Evolutionary conservation across 2,113 vertebrate genomes (phyloP), one percentile per base, ranked within the genome.

Genomic region (Excalfactoria chinensis): DNA sequence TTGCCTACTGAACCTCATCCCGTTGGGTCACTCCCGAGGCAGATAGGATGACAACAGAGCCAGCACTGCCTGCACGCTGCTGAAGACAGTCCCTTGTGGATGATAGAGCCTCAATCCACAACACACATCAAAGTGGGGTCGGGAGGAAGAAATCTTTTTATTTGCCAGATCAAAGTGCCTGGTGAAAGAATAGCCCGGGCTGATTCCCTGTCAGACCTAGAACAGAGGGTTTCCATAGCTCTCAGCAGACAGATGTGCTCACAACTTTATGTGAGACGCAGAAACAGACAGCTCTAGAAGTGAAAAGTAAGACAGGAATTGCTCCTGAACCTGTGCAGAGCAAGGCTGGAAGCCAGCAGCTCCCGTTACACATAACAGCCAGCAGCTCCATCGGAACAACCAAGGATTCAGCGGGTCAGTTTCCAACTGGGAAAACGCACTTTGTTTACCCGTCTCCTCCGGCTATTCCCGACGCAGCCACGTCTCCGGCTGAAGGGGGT

Each of bases 361-460:
- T 46, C 20, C 40, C 51, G 41, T 70, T 26, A 40, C 9, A 32
- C 34, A n/a, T 30, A 79, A 8, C 49, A 58, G 13, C 41, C 35
- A 59, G 12, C 62, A 17, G 5, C 58, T 68, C 48, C 55, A 30
- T 6, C 16, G 49, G 74, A 86, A 76, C 8, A 72, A 80, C 6
- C 30, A 71, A 55, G 28, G 53, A 56, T 22, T 72, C 12, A 13
- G 6, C 0, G 1, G 32, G 21, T 30, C 56, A 20, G 0, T 0
- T 55, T 59, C 46, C 51, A 71, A 66, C 23, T 59, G 48, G 40
- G 12, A 53, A 44, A 20, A 6, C 41, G 5, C n/a, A 34, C 34
- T 68, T 64, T 70, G 73, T 84, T 60, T 71, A 44, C 13, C 22
- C 14, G 34, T 28, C 77, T 85, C 22, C 59, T 58, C 59, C 23